Evolutionary conservation across 30 jellyfish, hydroid and myxozoan genomes (phyloP), one percentile per base, ranked within the genome.

Genomic region (Catostylus mosaicus): DNA sequence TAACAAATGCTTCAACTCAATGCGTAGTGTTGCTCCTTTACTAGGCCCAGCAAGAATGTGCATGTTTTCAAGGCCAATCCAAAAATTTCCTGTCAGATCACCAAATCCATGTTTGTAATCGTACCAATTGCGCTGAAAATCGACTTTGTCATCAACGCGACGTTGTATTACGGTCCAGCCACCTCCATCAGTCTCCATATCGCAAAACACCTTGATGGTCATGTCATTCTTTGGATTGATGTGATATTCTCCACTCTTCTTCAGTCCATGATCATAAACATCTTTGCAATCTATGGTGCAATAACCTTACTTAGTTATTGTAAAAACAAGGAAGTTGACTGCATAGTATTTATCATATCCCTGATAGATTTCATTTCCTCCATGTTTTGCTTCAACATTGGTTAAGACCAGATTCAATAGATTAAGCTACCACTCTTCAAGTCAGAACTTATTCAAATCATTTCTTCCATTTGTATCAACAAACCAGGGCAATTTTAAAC

Each of bases 61-160:
- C 36, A 77, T 35, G 45, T 79, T 64, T 32, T 79, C 90, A 45
- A 63, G 62, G 30, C 82, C 84, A 43, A 68, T 68, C 80, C 80
- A 68, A 24, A 59, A 2, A 29, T 77, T 67, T n/a, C 56, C 50
- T 3, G 22, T 65, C 20, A 69, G 77, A 23, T 82, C 95, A 34
- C 88, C 95, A 27, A 72, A 71, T 23, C 78, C 78, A 35, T 67
- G 45, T 38, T 29, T 47, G 29, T 73, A 47, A 20, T 46, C 78
- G 29, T 45, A 30, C 78, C 67, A 72, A 31, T 60, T 71, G 30
- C 73, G 88, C 2, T 68, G 38, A 37, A 62, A 67, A 37, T 79
- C 83, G 24, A 56, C 82, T 23, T 30, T 79, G 20, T 72, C 91
- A 32, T 82, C 73, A 31, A 37, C 57, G 27, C 72, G 78, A 16